Evolutionary conservation across 2,888 invertebrate species (phyloP), one percentile per base, ranked within the genome.

Genomic region (Synergus laeviventris): DNA sequence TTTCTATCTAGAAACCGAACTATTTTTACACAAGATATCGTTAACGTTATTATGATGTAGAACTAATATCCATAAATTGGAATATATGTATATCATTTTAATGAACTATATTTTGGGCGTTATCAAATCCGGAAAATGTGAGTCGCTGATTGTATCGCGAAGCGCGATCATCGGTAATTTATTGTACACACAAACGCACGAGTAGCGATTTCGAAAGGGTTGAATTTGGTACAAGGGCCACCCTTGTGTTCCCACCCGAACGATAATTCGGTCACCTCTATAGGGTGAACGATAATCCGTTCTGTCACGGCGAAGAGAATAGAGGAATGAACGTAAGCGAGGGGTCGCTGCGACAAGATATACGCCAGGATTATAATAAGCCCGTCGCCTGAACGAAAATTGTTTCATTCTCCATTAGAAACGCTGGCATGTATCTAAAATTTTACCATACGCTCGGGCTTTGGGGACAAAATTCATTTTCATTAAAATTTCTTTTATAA

Each of bases 361-460:
- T 81, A 84, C 83, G 81, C 79, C 74, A 76, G 87, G 89, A 88
- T 88, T 87, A 88, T 87, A 86, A 86, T 87, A 86, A 88, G 87
- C 87, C 85, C 81, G 82, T 84, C 82, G 78, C 81, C 84, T 84
- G 84, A 84, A 86, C 87, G 84, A 86, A 88, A 70, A 88, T 87
- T 87, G 87, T 88, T 88, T 88, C 86, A 86, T 87, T 85, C 87
- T 85, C 83, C 84, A 85, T 86, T 87, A 86, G 86, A 86, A 87
- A 85, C 83, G 45, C 31, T 49, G 45, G 24, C 9, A 31, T 49
- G 45, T 31, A 31, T 31, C 24, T 14, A 31, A 49, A 70, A 49
- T n/a, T 70, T 70, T 16, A 49, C n/a, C 31, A 49, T 49, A 36
- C 70, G 31, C 11, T 49, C 45, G 16, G 18, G 38, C 16, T 62